Evolutionary conservation across 2,797 vertebrate species (phyloP).

Genomic region (Australoheros facetus): DNA sequence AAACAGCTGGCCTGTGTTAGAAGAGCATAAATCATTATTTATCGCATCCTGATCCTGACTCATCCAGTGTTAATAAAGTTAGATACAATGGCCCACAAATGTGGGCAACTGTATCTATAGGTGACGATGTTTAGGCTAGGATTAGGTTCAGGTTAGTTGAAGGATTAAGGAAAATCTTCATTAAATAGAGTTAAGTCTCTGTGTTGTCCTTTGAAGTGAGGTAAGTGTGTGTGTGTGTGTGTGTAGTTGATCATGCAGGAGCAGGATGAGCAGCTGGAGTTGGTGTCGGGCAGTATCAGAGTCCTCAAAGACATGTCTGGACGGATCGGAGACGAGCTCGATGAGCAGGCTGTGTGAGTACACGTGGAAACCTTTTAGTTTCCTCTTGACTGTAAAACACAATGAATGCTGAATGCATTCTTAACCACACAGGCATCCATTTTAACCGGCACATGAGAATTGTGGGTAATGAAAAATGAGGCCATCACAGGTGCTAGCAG

Average conservation of each 20-base stretch:
- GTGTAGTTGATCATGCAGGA: slow-evolving; percentile 85
- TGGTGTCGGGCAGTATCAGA: slow-evolving; percentile 87
- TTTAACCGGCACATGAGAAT: background rate
- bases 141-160: background rate
- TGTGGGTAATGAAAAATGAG: background rate
- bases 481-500: background rate
- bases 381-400: background rate
- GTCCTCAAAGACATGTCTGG: slow-evolving; percentile 88
- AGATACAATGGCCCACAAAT: background rate
- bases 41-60: no score
- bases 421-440: background rate
- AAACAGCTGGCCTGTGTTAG: no score
- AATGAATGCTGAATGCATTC: background rate
- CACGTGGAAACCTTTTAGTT: background rate
- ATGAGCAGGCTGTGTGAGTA: slow-evolving; percentile 87
- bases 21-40: no score
- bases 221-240: slow-evolving; percentile 22
- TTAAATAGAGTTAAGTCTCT: background rate
- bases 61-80: no score
- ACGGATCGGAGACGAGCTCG: slow-evolving; percentile 85
- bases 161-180: background rate
- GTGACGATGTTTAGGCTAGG: background rate
- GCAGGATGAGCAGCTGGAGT: slow-evolving; percentile 87
- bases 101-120: background rate
- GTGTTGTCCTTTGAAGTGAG: background rate